These are phyloP conservation scores for Eupithecia tripunctaria DNA, from an alignment of 2,888 invertebrate genomes.

Conservation along the genomic window DNA sequence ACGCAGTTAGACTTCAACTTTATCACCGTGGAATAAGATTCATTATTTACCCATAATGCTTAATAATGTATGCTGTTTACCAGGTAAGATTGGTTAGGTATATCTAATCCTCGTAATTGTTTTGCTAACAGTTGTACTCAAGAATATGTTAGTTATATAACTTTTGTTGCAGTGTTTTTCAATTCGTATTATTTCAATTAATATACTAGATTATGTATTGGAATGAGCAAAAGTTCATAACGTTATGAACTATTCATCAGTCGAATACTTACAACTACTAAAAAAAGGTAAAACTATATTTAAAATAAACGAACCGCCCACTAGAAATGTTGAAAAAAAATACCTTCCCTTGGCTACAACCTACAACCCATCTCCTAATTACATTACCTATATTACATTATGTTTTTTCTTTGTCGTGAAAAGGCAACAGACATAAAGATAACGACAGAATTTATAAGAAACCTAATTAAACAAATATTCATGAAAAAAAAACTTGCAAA, in stretches of 20 bases:
- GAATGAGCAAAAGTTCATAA: no score
- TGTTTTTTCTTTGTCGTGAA: background rate
- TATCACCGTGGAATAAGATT: slow-evolving; percentile 23
- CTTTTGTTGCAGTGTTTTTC: no score
- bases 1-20: slow-evolving; percentile 19
- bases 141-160: no score
- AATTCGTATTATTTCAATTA: no score
- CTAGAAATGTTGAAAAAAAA: no score
- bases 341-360: no score
- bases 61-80: background rate
- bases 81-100: background rate
- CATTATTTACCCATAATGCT: background rate
- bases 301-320: no score
- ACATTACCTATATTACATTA: background rate
- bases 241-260: no score
- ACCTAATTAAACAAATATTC: background rate
- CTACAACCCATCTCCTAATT: background rate
- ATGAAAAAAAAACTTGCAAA: background rate
- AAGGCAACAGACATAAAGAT: background rate
- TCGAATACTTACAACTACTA: no score
- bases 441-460: background rate
- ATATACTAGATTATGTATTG: no score
- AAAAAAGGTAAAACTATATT: no score
- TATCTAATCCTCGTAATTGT: background rate
- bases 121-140: background rate